Percentiles rank a stretch among this genome's conserved stretches.
Conservation (phyloP, 2,113 vertebrate species). For the Pelodiscus sinensis region DNA sequence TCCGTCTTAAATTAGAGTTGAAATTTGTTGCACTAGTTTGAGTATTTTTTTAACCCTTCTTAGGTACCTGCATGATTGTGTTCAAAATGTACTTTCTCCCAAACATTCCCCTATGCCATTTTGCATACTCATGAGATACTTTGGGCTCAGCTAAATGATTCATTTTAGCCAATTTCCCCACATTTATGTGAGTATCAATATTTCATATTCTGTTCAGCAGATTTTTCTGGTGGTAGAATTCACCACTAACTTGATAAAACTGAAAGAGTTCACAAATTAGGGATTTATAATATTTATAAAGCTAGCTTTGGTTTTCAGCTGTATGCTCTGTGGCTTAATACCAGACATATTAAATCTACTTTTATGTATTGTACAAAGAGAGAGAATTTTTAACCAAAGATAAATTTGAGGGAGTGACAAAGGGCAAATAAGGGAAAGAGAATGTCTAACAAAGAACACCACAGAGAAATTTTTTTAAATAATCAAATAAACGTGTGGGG, state of each 20-base stretch:
- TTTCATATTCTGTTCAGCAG: not conserved
- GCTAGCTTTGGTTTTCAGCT: not conserved
- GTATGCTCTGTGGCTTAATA: not conserved
- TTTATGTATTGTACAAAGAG: not conserved
- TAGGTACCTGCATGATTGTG: not conserved
- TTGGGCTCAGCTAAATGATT: not conserved
- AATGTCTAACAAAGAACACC: not conserved
- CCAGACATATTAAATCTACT: constrained; percentile 9
- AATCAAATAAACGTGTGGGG: not conserved
- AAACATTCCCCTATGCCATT: not conserved
- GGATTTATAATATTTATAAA: not conserved
- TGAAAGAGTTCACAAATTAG: not conserved
- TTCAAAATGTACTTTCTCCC: not conserved
- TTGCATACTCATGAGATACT: not conserved
- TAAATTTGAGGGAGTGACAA: constrained; percentile 18
- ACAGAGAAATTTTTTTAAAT: not conserved
- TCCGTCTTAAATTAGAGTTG: not conserved
- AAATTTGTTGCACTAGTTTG: not conserved
- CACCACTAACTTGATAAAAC: constrained; percentile 1
- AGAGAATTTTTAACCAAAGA: constrained; percentile 17
- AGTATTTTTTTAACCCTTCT: not conserved
- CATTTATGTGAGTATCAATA: not conserved
- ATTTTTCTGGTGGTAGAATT: not conserved
- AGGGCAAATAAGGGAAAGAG: constrained; percentile 9
- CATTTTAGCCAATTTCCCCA: not conserved